Conservation (phyloP, 2,113 vertebrate genomes). For the Fulmarus glacialis region DNA sequence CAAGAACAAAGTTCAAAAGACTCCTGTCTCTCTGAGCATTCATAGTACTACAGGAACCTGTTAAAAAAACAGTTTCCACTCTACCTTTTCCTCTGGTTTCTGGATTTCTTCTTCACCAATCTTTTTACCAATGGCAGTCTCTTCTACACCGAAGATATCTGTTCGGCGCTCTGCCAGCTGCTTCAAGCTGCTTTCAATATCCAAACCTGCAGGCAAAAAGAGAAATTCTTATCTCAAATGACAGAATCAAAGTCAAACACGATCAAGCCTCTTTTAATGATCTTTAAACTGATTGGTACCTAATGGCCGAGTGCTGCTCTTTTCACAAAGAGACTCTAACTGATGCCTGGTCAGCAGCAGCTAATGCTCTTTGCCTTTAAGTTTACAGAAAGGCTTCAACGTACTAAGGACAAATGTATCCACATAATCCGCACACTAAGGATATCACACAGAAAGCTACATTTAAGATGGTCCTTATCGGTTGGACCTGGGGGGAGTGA, state of each 20-base stretch:
- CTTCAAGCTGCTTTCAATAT: slow-evolving; percentile 98
- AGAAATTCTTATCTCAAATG: background rate
- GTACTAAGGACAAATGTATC: background rate
- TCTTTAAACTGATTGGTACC: background rate
- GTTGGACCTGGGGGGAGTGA: background rate
- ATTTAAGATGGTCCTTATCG: background rate
- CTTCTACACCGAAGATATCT: slow-evolving; percentile 98
- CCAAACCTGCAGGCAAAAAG: slow-evolving; percentile 78
- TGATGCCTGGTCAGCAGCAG: background rate
- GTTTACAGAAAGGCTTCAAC: background rate
- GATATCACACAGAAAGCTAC: background rate
- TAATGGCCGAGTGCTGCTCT: rapidly evolving
- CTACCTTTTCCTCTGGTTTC: slow-evolving; percentile 98
- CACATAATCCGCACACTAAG: background rate
- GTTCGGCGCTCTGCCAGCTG: slow-evolving; percentile 98
- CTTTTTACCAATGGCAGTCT: slow-evolving; percentile 98
- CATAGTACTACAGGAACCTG: too few relatives aligned
- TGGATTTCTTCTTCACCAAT: slow-evolving; percentile 99
- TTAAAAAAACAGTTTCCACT: background rate
- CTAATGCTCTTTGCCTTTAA: background rate
- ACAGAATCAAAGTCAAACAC: background rate
- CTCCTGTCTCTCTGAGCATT: background rate
- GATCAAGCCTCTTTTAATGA: background rate
- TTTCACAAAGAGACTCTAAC: background rate
- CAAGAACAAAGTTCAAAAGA: background rate